Conservation (phyloP, 53 echinoderm and acorn worm genomes). For the Actinopyga echinites region DNA sequence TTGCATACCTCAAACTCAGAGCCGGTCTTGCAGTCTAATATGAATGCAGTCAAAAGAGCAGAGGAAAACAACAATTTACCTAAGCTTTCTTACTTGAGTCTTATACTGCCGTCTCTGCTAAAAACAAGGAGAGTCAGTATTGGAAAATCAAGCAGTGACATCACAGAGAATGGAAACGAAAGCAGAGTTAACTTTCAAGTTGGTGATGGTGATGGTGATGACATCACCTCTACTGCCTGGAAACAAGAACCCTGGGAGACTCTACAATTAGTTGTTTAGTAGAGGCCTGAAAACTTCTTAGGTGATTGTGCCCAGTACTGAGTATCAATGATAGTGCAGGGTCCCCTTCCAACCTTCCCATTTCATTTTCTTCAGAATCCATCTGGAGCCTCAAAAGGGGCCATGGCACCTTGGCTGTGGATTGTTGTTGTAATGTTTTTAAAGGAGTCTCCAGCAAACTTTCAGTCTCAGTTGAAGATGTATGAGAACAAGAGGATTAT, state of each 20-base stretch:
- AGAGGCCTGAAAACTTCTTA: too few relatives aligned
- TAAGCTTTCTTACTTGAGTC: constrained; percentile 44
- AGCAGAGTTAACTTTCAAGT: constrained; percentile 62
- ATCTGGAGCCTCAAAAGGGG: too few relatives aligned
- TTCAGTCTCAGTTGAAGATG: too few relatives aligned
- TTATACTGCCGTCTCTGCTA: constrained; percentile 35
- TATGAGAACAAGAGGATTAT: too few relatives aligned
- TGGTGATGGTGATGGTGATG: constrained; percentile 56
- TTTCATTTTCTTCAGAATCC: too few relatives aligned
- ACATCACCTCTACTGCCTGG: not conserved
- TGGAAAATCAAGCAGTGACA: not conserved
- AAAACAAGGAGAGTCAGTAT: constrained; percentile 23
- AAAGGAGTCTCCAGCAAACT: too few relatives aligned
- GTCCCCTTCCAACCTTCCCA: too few relatives aligned
- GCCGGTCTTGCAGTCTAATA: constrained; percentile 6
- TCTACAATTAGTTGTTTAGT: too few relatives aligned
- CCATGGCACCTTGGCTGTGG: too few relatives aligned
- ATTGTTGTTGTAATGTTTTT: too few relatives aligned
- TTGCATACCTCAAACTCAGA: constrained; percentile 53
- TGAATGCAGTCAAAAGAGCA: not conserved
- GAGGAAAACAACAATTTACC: not conserved
- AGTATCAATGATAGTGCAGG: too few relatives aligned
- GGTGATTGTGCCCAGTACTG: too few relatives aligned
- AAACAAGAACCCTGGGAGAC: not conserved
- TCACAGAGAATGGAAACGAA: not conserved